These are phyloP conservation scores for Sympetrum striolatum DNA, from an alignment of 2,888 invertebrate species.

Conservation along the genomic window DNA sequence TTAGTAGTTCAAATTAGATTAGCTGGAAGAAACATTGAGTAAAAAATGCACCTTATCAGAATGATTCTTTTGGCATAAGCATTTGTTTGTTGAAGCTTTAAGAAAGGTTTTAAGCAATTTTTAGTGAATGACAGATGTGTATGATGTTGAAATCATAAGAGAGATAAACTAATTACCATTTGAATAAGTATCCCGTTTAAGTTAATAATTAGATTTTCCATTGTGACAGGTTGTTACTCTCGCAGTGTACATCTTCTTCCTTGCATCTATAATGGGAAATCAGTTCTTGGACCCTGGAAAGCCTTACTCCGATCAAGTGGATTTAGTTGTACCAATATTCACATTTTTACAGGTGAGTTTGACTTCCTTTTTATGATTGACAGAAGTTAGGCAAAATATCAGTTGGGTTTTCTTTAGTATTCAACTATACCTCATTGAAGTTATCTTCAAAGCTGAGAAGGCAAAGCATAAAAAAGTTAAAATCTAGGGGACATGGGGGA, in stretches of 20 bases:
- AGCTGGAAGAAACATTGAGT: too few relatives aligned
- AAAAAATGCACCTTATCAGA: too few relatives aligned
- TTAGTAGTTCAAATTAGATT: too few relatives aligned
- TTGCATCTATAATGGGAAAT: slow-evolving; percentile 59
- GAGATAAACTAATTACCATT: not conserved
- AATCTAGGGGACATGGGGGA: too few relatives aligned
- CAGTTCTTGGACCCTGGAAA: slow-evolving; percentile 54
- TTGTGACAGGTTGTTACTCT: slow-evolving; percentile 61
- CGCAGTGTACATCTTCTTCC: slow-evolving; percentile 61
- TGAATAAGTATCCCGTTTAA: not conserved
- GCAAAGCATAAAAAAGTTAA: too few relatives aligned
- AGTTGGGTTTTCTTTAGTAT: too few relatives aligned
- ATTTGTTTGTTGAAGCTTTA: too few relatives aligned
- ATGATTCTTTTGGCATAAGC: too few relatives aligned
- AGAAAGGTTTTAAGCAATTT: too few relatives aligned
- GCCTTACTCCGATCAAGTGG: slow-evolving; percentile 51
- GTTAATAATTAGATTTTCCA: slow-evolving; percentile 12
- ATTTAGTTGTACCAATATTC: slow-evolving; percentile 60
- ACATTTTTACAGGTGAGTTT: slow-evolving; percentile 57
- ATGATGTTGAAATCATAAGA: not conserved
- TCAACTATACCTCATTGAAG: too few relatives aligned
- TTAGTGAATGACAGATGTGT: too few relatives aligned
- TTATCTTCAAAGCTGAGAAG: too few relatives aligned
- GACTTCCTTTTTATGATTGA: not conserved
- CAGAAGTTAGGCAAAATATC: not conserved